These are phyloP conservation scores for Cyanistes caeruleus DNA, from an alignment of 2,113 vertebrate genomes.

Conservation along the genomic window DNA sequence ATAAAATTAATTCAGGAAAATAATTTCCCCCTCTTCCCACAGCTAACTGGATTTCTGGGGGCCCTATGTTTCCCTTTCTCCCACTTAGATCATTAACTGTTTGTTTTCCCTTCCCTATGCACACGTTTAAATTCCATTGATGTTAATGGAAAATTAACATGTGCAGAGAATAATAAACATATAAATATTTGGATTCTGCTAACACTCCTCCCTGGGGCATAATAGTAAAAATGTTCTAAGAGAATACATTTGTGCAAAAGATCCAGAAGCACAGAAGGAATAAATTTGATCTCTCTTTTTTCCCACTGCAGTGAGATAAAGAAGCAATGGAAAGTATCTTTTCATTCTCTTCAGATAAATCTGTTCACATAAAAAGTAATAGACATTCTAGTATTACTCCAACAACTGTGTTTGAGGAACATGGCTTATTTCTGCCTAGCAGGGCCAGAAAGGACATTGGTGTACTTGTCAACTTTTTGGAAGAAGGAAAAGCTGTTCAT, in stretches of 20 bases:
- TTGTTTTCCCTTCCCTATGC: conserved; percentile 2
- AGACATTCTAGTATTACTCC: background rate
- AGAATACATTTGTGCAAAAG: background rate
- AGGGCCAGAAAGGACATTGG: background rate
- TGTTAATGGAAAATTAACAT: conserved; percentile 13
- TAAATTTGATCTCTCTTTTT: background rate
- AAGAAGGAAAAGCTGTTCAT: background rate
- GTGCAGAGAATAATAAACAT: conserved; percentile 1
- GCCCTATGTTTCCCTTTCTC: background rate
- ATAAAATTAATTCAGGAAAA: background rate
- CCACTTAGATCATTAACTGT: conserved; percentile 1
- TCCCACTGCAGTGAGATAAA: background rate
- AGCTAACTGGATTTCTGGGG: background rate
- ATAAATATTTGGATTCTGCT: conserved; percentile 18
- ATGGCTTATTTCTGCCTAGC: background rate
- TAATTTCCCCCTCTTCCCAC: background rate
- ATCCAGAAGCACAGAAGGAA: background rate
- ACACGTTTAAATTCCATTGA: background rate
- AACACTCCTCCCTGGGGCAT: background rate
- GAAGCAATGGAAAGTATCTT: background rate
- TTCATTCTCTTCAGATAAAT: background rate
- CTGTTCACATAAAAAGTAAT: background rate
- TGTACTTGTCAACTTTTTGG: background rate
- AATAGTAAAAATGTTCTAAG: conserved; percentile 2
- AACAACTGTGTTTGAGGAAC: background rate